Evolutionary conservation across 2,888 invertebrate species (phyloP), one percentile per base, ranked within the genome.

Genomic region (Diarsia mendica): DNA sequence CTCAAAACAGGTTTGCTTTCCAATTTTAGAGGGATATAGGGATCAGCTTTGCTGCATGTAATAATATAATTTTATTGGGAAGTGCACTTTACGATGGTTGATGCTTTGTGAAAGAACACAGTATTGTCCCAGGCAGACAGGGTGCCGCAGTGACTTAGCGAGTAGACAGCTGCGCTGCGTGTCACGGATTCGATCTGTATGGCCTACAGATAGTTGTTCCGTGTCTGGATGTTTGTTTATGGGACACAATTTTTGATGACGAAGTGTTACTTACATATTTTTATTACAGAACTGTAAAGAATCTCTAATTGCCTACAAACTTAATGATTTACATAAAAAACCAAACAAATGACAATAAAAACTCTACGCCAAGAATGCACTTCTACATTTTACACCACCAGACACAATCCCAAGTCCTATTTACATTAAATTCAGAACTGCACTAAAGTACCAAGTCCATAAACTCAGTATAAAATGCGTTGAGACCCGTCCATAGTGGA

Each of bases 11-110:
- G 84, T 83, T 85, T 70, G 64, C 66, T n/a, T 82, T 83, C 75
- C 83, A 84, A 85, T 88, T 90, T 89, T 79, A 79, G 77, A 88
- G 66, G 83, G 87, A 85, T 86, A 75, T 76, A 77, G 53, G 67
- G 60, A 74, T 79, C 68, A 70, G 44, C 58, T 9, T 68, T 48
- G 63, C 0, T 44, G 1, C 3, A 33, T 53, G 48, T 73, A 61
- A 61, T 66, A 46, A 55, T 64, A 11, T 77, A 18, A 39, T 61
- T 28, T 5, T 69, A 33, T 20, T 11, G 64, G 11, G 28, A 60
- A 3, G 15, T 11, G 10, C 23, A 46, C 46, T 23, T 48, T 33
- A 4, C 13, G 28, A 66, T 20, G 3, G 18, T 20, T 20, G 23
- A 49, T 8, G 46, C 23, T 28, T 39, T 39, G 39, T 39, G 39